phyloP scores from a whole-genome alignment of 2,113 vertebrate species.

The Chionodraco myersi region DNA sequence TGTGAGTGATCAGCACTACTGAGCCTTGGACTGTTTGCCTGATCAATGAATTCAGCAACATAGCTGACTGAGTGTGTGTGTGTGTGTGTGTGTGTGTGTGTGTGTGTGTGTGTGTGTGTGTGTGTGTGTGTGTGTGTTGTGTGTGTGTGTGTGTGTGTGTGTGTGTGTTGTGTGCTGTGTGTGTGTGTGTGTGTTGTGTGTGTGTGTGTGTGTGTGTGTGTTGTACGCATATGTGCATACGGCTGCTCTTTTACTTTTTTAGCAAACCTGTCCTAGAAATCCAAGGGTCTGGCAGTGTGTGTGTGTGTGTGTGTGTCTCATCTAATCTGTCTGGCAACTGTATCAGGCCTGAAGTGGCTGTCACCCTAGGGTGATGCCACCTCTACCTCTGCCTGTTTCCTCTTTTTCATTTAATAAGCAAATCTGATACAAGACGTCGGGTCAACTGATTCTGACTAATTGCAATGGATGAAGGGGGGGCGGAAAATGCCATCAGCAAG shows the following conservation, averaged over 20 bases:
- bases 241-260: no score
- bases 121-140: no score
- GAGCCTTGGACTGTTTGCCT: slow-evolving; percentile 8
- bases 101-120: no score
- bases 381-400: slow-evolving; percentile 49
- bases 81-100: background rate
- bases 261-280: no score
- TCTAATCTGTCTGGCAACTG: slow-evolving; percentile 31
- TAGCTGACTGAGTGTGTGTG: background rate
- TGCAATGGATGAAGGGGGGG: slow-evolving; percentile 55
- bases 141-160: no score
- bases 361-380: slow-evolving; percentile 42
- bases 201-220: no score
- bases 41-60: slow-evolving; percentile 4
- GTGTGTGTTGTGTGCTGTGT: no score
- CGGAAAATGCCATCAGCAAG: slow-evolving; percentile 71
- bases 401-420: slow-evolving; percentile 64
- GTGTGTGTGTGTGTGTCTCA: background rate
- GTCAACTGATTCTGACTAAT: slow-evolving; percentile 71
- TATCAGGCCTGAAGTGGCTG: slow-evolving; percentile 29
- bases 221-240: no score
- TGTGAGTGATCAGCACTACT: slow-evolving; percentile 27
- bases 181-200: no score
- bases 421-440: slow-evolving; percentile 60
- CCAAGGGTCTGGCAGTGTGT: background rate